phyloP scores from a whole-genome alignment of 2,113 vertebrate species.

The Semicossyphus pulcher region DNA sequence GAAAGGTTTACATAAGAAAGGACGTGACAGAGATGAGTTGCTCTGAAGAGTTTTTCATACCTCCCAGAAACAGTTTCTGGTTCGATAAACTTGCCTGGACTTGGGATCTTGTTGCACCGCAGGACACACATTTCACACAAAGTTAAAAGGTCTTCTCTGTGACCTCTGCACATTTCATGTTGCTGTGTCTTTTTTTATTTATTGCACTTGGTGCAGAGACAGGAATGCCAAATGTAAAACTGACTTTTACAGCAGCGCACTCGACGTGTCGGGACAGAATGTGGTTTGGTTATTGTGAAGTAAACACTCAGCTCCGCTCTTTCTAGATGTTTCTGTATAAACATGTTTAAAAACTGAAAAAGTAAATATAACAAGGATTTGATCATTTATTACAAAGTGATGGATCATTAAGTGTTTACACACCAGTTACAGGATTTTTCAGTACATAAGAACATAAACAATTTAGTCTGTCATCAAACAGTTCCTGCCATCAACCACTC shows the following conservation, averaged over 20 bases:
- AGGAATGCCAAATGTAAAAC: slow-evolving; percentile 13
- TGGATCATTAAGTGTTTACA: too few species aligned
- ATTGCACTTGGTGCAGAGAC: not conserved
- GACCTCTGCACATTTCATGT: slow-evolving; percentile 23
- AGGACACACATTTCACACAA: slow-evolving; percentile 16
- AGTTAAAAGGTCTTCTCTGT: not conserved
- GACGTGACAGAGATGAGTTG: not conserved
- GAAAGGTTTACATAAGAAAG: not conserved
- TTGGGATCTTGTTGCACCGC: not conserved
- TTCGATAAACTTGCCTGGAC: slow-evolving; percentile 37
- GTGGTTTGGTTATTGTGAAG: not conserved
- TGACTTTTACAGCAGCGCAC: not conserved
- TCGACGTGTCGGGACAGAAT: slow-evolving; percentile 35
- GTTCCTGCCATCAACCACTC: too few species aligned
- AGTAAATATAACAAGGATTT: too few species aligned
- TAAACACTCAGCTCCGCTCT: too few species aligned
- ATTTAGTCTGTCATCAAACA: too few species aligned
- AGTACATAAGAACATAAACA: too few species aligned
- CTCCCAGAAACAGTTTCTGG: not conserved
- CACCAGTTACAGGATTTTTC: too few species aligned
- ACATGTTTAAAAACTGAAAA: too few species aligned
- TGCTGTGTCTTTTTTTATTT: slow-evolving; percentile 22
- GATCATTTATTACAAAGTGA: too few species aligned
- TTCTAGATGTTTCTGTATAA: too few species aligned
- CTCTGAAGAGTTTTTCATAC: not conserved